phyloP scores from a whole-genome alignment of 2,888 invertebrate species.

The Leucophora obtusa region DNA sequence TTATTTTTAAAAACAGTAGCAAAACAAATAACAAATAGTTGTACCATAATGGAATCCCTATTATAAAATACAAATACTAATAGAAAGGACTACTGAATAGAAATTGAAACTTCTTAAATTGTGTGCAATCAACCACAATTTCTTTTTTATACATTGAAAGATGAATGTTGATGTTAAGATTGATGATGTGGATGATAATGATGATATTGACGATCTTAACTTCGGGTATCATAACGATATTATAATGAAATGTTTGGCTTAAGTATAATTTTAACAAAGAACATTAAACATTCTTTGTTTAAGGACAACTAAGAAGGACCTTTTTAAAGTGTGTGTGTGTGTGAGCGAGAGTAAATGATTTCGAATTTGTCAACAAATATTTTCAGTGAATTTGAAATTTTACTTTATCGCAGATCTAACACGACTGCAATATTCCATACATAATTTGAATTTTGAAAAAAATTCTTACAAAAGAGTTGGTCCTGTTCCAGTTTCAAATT shows the following conservation, averaged over 20 bases:
- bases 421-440: no score
- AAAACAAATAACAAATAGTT: constrained; percentile 18
- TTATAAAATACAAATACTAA: constrained; percentile 10
- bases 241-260: constrained; percentile 41
- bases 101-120: constrained; percentile 55
- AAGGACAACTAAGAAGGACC: neutral
- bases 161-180: constrained; percentile 25
- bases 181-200: constrained; percentile 18
- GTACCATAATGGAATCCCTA: constrained; percentile 10
- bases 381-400: neutral
- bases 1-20: constrained; percentile 56
- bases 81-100: constrained; percentile 19
- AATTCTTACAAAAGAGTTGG: no score
- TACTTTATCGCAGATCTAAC: neutral
- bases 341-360: neutral
- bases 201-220: constrained; percentile 44
- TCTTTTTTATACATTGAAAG: constrained; percentile 43
- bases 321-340: neutral
- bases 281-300: neutral
- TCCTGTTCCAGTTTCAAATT: no score
- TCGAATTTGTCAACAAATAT: neutral
- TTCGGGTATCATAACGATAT: constrained; percentile 49
- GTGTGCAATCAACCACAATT: constrained; percentile 67
- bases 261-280: constrained; percentile 17
- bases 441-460: no score